These are phyloP conservation scores for Drosophila cracens DNA, from an alignment of 2,888 invertebrate species.

Conservation along the genomic window DNA sequence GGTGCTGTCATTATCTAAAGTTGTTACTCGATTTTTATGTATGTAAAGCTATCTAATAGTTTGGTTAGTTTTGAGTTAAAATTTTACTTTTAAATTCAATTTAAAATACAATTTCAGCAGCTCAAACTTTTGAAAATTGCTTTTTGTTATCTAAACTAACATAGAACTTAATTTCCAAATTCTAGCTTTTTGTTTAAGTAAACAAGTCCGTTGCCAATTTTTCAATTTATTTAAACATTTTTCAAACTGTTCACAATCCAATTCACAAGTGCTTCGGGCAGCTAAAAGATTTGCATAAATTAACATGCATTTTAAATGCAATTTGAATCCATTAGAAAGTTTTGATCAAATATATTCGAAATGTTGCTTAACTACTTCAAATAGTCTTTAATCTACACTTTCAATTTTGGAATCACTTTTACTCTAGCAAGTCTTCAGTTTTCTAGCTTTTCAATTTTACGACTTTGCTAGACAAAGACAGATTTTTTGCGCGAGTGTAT, in stretches of 20 bases:
- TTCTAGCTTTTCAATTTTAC: slow-evolving; percentile 45
- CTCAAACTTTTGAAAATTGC: neutral
- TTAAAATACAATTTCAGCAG: neutral
- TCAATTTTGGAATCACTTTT: slow-evolving; percentile 33
- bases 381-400: slow-evolving; percentile 18
- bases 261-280: neutral
- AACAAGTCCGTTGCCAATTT: neutral
- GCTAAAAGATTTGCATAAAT: neutral
- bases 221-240: neutral
- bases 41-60: neutral
- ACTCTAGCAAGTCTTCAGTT: slow-evolving; percentile 19
- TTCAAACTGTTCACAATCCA: neutral
- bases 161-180: neutral
- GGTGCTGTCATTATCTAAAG: neutral
- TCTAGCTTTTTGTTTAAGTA: neutral
- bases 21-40: neutral
- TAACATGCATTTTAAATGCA: too few relatives aligned
- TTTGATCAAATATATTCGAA: slow-evolving; percentile 9
- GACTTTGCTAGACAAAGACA: slow-evolving; percentile 51
- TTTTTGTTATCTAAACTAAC: neutral
- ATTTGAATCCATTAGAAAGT: slow-evolving; percentile 4
- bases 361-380: slow-evolving; percentile 2
- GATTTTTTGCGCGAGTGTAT: slow-evolving; percentile 64
- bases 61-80: neutral
- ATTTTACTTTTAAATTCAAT: neutral